Evolutionary conservation across 2,888 invertebrate genomes (phyloP).

Genomic region (Girardia tigrina): DNA sequence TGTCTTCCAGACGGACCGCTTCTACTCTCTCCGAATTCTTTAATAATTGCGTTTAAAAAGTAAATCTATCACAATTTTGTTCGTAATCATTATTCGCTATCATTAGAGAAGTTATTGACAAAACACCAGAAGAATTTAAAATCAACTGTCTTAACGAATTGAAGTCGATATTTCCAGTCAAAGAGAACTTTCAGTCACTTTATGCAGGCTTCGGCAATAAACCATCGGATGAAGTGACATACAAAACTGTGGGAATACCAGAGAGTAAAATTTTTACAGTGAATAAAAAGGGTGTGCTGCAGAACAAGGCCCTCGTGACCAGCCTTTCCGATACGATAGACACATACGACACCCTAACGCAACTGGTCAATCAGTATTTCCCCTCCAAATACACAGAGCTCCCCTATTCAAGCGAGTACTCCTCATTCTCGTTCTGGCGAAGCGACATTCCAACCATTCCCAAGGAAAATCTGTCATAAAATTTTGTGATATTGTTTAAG

Average conservation of each 20-base stretch:
- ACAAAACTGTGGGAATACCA: conserved; percentile 86
- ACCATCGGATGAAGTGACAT: conserved; percentile 91
- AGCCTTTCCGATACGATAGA: no score
- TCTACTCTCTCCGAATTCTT: conserved; percentile 83
- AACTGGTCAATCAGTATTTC: no score
- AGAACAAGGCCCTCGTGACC: no score
- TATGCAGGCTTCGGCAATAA: conserved; percentile 98
- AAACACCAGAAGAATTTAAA: conserved; percentile 97
- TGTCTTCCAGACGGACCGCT: conserved; percentile 88
- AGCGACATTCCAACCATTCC: no score
- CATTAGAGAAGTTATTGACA: conserved; percentile 80
- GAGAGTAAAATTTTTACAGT: conserved; percentile 91
- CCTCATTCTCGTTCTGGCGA: no score
- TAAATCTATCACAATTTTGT: not conserved
- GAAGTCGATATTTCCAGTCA: conserved; percentile 73
- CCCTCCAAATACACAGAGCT: no score
- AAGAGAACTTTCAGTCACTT: conserved; percentile 75
- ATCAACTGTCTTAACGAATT: conserved; percentile 92
- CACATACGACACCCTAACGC: no score
- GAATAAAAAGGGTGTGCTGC: conserved; percentile 85
- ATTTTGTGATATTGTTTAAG: no score
- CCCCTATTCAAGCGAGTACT: no score
- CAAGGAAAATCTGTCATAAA: no score
- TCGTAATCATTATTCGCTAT: not conserved
- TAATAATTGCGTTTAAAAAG: conserved; percentile 84